phyloP scores from a whole-genome alignment of 2,888 invertebrate species.

The Lepidochrysops patricia region DNA sequence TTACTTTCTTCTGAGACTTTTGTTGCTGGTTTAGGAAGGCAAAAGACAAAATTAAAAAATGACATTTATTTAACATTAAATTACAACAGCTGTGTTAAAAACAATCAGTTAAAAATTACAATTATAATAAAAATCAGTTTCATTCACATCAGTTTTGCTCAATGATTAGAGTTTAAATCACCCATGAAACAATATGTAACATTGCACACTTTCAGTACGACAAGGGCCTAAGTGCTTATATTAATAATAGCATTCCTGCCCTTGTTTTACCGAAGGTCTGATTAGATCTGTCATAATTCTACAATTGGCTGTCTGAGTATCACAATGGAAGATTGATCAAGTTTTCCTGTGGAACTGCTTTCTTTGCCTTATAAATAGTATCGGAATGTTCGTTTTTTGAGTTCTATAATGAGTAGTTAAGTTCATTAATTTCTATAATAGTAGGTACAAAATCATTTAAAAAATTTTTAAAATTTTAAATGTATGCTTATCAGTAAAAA shows the following conservation, averaged over 20 bases:
- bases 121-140: background rate
- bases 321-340: background rate
- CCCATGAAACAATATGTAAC: background rate
- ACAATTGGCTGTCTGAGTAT: background rate
- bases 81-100: slow-evolving; percentile 56
- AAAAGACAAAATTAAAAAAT: slow-evolving; percentile 33
- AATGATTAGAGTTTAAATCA: background rate
- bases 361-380: background rate
- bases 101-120: slow-evolving; percentile 27
- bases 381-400: background rate
- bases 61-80: slow-evolving; percentile 55
- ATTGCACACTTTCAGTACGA: no score
- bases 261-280: background rate
- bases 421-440: background rate
- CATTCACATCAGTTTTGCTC: background rate
- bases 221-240: no score
- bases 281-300: background rate
- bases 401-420: background rate
- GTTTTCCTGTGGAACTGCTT: background rate
- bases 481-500: background rate
- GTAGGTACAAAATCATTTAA: slow-evolving; percentile 6
- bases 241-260: no score
- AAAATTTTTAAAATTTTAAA: background rate
- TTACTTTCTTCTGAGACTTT: no score
- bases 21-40: no score